phyloP scores from a whole-genome alignment of 2,797 vertebrate species.

The Characodon lateralis region DNA sequence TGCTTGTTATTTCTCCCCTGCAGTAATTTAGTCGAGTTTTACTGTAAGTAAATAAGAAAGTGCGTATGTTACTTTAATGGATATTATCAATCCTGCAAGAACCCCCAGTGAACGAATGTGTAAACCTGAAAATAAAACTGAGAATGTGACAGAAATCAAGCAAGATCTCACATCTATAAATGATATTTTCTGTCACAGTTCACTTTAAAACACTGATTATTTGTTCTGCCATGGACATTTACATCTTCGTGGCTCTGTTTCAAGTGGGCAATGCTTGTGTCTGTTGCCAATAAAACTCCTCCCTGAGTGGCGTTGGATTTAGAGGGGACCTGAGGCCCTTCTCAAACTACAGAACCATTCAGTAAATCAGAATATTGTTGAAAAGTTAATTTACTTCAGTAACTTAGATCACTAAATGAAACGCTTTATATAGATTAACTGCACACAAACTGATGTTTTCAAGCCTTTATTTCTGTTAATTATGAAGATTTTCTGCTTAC shows the following conservation, averaged over 20 bases:
- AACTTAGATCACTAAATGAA: too few species aligned
- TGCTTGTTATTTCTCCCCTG: neutral
- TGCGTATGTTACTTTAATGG: neutral
- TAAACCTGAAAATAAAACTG: neutral
- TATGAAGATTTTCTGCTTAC: too few species aligned
- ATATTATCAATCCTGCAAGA: neutral
- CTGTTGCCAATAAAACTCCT: neutral
- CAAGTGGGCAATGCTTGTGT: neutral
- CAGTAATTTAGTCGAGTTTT: neutral
- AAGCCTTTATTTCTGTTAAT: too few species aligned
- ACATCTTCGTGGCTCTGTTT: neutral
- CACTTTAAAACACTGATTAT: neutral
- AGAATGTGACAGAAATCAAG: too few species aligned
- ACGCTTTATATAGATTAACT: too few species aligned
- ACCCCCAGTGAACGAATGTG: neutral
- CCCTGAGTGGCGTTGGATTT: neutral
- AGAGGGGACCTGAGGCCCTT: neutral
- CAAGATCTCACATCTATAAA: too few species aligned
- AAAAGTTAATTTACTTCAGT: too few species aligned
- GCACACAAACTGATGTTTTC: too few species aligned
- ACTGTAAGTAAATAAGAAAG: neutral
- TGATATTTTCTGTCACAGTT: neutral
- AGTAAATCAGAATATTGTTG: too few species aligned
- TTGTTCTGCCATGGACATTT: neutral
- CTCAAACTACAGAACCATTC: neutral